These are phyloP conservation scores for Rhodeus uyekii DNA, from an alignment of 2,797 vertebrate genomes.

Conservation along the genomic window DNA sequence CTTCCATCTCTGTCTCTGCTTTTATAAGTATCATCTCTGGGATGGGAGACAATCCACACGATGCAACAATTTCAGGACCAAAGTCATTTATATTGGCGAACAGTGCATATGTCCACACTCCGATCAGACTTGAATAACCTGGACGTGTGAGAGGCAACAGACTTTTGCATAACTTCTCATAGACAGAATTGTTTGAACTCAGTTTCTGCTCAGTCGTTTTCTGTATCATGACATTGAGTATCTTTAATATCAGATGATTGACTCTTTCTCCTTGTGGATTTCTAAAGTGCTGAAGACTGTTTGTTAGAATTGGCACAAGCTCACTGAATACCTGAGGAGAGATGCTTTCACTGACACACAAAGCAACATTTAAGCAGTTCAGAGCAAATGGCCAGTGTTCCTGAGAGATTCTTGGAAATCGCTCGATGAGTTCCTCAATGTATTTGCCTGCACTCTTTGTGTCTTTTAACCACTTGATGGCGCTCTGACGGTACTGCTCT, in stretches of 20 bases:
- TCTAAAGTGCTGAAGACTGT: background rate
- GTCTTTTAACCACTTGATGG: slow-evolving; percentile 63
- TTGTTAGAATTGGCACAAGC: slow-evolving; percentile 51
- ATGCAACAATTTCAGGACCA: slow-evolving; percentile 42
- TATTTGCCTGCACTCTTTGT: slow-evolving; percentile 51
- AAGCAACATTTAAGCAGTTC: slow-evolving; percentile 47
- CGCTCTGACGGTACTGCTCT: slow-evolving; percentile 44
- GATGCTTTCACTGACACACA: slow-evolving; percentile 58
- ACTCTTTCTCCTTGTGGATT: accelerated
- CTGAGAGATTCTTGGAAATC: slow-evolving; percentile 49
- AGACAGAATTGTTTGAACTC: background rate
- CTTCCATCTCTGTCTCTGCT: slow-evolving; percentile 52
- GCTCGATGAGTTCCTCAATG: slow-evolving; percentile 38
- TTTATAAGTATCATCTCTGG: slow-evolving; percentile 57
- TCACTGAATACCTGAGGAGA: slow-evolving; percentile 38
- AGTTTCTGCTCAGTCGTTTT: slow-evolving; percentile 53
- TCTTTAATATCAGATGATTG: accelerated
- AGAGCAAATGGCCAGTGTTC: accelerated
- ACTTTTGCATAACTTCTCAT: slow-evolving; percentile 11
- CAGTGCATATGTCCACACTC: slow-evolving; percentile 52
- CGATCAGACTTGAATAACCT: background rate
- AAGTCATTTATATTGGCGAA: slow-evolving; percentile 57
- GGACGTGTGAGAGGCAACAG: slow-evolving; percentile 23
- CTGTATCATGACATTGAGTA: slow-evolving; percentile 60
- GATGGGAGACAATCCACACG: slow-evolving; percentile 52